A percentile compares a stretch with the other conserved stretches of the same genome.
Evolutionary conservation across 2,113 vertebrate species (phyloP).

Genomic region (Oryzias curvinotus): DNA sequence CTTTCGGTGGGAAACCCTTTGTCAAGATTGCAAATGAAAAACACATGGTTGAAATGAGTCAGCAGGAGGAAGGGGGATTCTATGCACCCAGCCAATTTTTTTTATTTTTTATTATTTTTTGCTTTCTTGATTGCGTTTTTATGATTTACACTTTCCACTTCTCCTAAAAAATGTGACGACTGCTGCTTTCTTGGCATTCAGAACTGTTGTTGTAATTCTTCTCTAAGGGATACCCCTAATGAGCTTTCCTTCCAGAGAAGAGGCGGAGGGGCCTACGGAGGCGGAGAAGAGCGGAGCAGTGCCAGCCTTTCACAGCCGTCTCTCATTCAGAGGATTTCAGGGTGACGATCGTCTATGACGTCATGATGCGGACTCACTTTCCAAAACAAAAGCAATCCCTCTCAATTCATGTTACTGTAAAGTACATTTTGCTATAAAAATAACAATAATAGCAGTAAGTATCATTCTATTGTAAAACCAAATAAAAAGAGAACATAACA

Average conservation of each 20-base stretch:
- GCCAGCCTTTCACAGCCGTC: constrained; percentile 76
- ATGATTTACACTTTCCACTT: constrained; percentile 81
- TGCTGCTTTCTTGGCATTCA: constrained; percentile 70
- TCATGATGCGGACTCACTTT: constrained; percentile 88
- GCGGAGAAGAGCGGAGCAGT: constrained; percentile 68
- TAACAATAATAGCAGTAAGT: too few relatives aligned
- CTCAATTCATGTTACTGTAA: constrained; percentile 45
- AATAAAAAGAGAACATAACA: too few relatives aligned
- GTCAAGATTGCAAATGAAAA: constrained; percentile 79
- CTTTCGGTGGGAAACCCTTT: constrained; percentile 83
- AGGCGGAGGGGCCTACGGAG: constrained; percentile 61
- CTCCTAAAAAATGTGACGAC: constrained; percentile 77
- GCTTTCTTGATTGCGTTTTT: constrained; percentile 40
- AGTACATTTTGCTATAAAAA: too few relatives aligned
- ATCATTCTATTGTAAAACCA: too few relatives aligned
- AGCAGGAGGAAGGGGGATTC: constrained; percentile 88
- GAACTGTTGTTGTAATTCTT: constrained; percentile 73
- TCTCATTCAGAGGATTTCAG: constrained; percentile 86
- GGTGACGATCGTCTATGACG: constrained; percentile 85
- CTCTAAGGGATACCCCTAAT: constrained; percentile 74
- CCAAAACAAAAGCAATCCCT: constrained; percentile 86
- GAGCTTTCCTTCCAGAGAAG: constrained; percentile 44
- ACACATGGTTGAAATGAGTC: constrained; percentile 87
- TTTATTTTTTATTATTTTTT: not conserved
- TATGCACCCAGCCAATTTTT: constrained; percentile 74